Conservation (phyloP, 2,113 vertebrate genomes). For the Geococcyx californianus region DNA sequence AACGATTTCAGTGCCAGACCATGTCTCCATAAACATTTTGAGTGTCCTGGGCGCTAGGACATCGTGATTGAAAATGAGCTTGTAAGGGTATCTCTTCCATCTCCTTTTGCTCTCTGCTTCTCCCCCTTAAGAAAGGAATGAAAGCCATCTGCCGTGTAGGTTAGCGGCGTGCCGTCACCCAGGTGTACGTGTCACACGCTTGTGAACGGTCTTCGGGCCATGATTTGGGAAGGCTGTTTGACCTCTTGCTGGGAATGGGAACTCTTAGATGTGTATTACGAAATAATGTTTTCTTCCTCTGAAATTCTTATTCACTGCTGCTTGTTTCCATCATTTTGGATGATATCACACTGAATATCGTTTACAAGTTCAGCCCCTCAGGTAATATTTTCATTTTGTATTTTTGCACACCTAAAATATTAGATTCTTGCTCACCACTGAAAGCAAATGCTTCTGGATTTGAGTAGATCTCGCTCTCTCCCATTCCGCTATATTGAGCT, state of each 20-base stretch:
- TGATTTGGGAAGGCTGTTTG: neutral
- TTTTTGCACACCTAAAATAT: neutral
- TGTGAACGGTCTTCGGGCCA: neutral
- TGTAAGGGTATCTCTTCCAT: neutral
- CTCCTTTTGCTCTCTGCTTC: neutral
- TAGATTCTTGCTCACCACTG: neutral
- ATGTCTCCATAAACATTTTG: rapidly evolving
- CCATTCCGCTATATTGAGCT: neutral
- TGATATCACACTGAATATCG: neutral
- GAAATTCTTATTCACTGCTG: neutral
- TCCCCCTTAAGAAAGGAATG: neutral
- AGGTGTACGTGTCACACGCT: neutral
- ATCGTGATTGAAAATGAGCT: neutral
- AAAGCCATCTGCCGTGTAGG: neutral
- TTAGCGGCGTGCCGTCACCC: neutral
- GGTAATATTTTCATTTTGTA: slow-evolving; percentile 14
- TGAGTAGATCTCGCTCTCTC: neutral
- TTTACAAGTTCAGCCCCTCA: neutral
- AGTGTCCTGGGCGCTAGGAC: neutral
- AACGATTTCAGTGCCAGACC: neutral
- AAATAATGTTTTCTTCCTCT: neutral
- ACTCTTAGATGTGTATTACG: neutral
- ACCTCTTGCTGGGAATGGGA: neutral
- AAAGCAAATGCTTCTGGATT: slow-evolving; percentile 3
- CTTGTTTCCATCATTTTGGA: neutral